A percentile compares a stretch with the other conserved stretches of the same genome.
phyloP scores from a whole-genome alignment of 2,888 invertebrate genomes.

The Dioctria linearis region DNA sequence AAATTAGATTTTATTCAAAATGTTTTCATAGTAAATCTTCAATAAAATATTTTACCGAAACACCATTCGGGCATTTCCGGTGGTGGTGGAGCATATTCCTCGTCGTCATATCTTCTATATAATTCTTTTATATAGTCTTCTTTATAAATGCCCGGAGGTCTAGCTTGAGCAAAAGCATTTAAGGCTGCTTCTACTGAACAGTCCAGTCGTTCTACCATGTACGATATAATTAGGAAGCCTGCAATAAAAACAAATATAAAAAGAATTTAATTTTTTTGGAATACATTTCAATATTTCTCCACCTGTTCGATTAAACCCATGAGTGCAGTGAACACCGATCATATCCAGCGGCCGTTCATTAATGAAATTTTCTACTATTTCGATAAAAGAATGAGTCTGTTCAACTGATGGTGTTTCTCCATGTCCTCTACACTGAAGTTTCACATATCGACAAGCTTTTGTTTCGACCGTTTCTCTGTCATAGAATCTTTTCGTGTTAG shows the following conservation, averaged over 20 bases:
- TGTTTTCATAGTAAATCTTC: not conserved
- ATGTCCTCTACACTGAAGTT: slow-evolving; percentile 92
- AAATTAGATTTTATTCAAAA: slow-evolving; percentile 8
- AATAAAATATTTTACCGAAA: slow-evolving; percentile 70
- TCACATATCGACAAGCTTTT: slow-evolving; percentile 86
- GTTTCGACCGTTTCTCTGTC: slow-evolving; percentile 84
- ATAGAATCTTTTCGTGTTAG: slow-evolving; percentile 96
- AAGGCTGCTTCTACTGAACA: slow-evolving; percentile 90
- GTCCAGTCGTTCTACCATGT: slow-evolving; percentile 87
- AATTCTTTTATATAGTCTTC: slow-evolving; percentile 93
- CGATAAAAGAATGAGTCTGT: slow-evolving; percentile 87
- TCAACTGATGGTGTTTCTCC: slow-evolving; percentile 92
- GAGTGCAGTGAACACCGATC: slow-evolving; percentile 90
- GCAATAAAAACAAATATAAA: not conserved
- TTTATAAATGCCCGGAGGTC: slow-evolving; percentile 98
- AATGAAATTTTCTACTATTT: slow-evolving; percentile 84
- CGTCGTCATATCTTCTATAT: slow-evolving; percentile 85
- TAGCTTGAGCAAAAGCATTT: slow-evolving; percentile 77
- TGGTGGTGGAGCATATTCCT: slow-evolving; percentile 79
- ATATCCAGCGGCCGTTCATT: slow-evolving; percentile 83
- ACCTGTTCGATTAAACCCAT: slow-evolving; percentile 97
- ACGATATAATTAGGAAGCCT: slow-evolving; percentile 92
- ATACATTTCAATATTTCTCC: not conserved
- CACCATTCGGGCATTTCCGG: slow-evolving; percentile 93
- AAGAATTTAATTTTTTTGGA: not conserved